Evolutionary conservation across 2,113 vertebrate genomes (phyloP).

Genomic region (Calidris pygmaea): DNA sequence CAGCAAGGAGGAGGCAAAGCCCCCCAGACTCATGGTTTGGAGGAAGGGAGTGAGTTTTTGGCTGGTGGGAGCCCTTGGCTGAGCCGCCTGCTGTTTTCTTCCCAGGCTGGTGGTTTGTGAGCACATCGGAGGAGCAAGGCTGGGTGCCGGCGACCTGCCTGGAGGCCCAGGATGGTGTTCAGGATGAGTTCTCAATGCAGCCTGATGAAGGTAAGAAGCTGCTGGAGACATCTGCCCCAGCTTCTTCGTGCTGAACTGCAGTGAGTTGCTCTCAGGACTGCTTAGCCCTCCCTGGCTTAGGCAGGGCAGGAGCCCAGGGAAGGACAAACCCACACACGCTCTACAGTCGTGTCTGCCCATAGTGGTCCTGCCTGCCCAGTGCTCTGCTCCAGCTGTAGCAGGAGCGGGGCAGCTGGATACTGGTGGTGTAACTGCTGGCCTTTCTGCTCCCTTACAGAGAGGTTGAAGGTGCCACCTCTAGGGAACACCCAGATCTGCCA

Average conservation of each 20-base stretch:
- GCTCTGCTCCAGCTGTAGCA: neutral
- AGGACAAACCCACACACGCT: neutral
- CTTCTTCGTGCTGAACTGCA: neutral
- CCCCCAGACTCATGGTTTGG: neutral
- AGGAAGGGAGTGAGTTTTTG: neutral
- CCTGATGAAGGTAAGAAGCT: slow-evolving; percentile 88
- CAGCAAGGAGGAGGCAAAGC: neutral
- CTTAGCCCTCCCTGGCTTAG: neutral
- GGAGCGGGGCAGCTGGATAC: neutral
- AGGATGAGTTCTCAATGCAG: slow-evolving; percentile 89
- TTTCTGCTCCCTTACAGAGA: neutral
- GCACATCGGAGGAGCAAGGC: slow-evolving; percentile 92
- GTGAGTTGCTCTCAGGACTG: neutral
- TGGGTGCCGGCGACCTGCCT: slow-evolving; percentile 98
- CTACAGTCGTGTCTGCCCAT: neutral
- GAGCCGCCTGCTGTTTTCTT: neutral
- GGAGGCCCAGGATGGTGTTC: slow-evolving; percentile 92
- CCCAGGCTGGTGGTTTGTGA: slow-evolving; percentile 98
- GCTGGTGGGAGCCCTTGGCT: neutral
- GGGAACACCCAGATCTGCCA: neutral
- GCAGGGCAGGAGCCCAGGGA: neutral
- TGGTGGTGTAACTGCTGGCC: neutral
- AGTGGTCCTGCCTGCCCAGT: neutral
- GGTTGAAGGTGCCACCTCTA: neutral
- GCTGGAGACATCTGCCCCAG: neutral